These are phyloP conservation scores for Bombus confusus DNA, from an alignment of 1,140 invertebrate species.

Conservation along the genomic window DNA sequence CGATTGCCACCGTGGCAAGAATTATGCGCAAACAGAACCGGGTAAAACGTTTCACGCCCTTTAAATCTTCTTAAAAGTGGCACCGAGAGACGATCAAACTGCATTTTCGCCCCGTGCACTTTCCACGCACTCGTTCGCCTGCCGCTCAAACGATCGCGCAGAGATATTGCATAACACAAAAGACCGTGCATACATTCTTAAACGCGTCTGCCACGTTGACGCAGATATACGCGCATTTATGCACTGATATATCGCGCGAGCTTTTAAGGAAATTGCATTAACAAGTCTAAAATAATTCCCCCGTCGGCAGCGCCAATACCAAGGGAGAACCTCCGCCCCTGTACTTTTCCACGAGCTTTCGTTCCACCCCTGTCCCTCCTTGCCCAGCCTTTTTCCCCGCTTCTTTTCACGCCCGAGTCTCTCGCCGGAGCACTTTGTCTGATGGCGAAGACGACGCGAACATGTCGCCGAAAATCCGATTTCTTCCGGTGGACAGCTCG, in stretches of 20 bases:
- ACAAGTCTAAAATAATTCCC: conserved; percentile 73
- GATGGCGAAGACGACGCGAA: conserved; percentile 46
- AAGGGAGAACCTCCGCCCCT: neutral
- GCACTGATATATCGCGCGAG: conserved; percentile 42
- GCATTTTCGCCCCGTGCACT: too few relatives aligned
- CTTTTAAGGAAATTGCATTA: conserved; percentile 75
- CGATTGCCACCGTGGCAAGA: too few relatives aligned
- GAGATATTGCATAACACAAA: conserved; percentile 18
- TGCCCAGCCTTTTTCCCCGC: neutral
- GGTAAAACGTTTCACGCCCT: too few relatives aligned
- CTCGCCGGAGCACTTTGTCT: conserved; percentile 36
- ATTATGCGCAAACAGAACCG: too few relatives aligned
- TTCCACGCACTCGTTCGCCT: too few relatives aligned
- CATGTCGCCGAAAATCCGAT: conserved; percentile 56
- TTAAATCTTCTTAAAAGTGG: too few relatives aligned
- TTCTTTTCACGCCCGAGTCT: conserved; percentile 19
- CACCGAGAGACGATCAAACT: too few relatives aligned
- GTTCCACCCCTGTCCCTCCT: neutral
- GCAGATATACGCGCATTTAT: conserved; percentile 38
- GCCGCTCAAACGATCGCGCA: too few relatives aligned
- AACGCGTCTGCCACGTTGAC: neutral
- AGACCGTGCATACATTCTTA: conserved; percentile 18
- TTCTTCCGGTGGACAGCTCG: conserved; percentile 29
- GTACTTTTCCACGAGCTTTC: neutral
- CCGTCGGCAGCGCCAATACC: conserved; percentile 4